Base-by-base conservation (phyloP, 2,113 vertebrate genomes). In the Meriones unguiculatus region DNA sequence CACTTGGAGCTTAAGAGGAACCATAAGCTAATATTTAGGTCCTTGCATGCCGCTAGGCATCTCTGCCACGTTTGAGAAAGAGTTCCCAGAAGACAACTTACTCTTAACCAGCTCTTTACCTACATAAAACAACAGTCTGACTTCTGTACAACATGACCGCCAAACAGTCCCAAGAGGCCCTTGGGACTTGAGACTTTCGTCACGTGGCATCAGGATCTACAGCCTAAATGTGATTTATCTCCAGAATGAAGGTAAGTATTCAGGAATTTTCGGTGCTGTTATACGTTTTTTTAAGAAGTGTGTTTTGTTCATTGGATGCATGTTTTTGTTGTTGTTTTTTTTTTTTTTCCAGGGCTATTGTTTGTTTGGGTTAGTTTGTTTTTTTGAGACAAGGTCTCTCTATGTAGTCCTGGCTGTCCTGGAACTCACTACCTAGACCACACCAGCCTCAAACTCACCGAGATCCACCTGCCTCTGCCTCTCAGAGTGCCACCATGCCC, bases 1-100 rank as follows among this genome's bases (percentile, higher is more conserved):
- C 46, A 46, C 46, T 46, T 93, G 90, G 92, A 76, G 87, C 67
- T 92, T 97, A 67, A 65, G 32, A 94, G 96, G 82, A 89, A 50
- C 13, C 41, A 54, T 59, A 52, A 95, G n/a, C 50, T 87, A 93
- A 81, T 70, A 69, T 85, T 90, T 87, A 70, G 32, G 38, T 52
- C 87, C 92, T 91, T 87, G 70, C 94, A 86, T 0, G 0, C 64
- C 38, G 12, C 15, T 41, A 62, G 64, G 65, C 9, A 15, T 7
- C 38, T 15, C 22, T 38, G 6, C 11, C 25, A 22, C 9, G 12
- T 24, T 86, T 87, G 73, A 57, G 77, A 94, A 90, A 38, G 70
- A 41, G 57, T 54, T 73, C 38, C 46, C 54, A 32, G 75, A 81
- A 67, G 32, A 54, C 52, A 72, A 10, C 15, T 88, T 32, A 76